phyloP scores from a whole-genome alignment of 2,888 invertebrate species.

The Ctenicera cuprea region DNA sequence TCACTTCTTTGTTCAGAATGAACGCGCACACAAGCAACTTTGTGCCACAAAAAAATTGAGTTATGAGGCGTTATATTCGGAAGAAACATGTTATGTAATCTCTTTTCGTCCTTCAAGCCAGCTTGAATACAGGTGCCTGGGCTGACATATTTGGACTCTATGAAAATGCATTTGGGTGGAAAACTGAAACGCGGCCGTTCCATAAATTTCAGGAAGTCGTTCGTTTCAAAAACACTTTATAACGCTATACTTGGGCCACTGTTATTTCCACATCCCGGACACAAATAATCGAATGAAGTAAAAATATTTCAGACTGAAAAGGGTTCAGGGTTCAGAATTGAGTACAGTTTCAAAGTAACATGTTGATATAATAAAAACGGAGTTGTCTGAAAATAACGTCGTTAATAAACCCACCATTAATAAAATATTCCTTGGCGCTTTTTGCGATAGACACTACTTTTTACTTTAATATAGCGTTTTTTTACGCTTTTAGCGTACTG shows the following conservation, averaged over 20 bases:
- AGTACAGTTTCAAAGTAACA: not conserved
- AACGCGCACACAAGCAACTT: not conserved
- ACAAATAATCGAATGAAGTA: not conserved
- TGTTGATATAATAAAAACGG: not conserved
- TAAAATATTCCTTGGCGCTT: too few species aligned
- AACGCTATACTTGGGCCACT: not conserved
- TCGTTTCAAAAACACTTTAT: not conserved
- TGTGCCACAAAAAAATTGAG: not conserved
- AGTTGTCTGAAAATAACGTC: too few species aligned
- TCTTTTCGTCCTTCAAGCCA: not conserved
- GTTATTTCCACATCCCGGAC: not conserved
- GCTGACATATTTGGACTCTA: not conserved
- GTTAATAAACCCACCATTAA: too few species aligned
- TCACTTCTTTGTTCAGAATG: not conserved
- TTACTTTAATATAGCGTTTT: too few species aligned
- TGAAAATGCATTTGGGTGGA: not conserved
- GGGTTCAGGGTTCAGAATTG: not conserved
- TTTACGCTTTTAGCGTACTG: too few species aligned
- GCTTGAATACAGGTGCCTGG: not conserved
- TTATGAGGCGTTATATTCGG: not conserved
- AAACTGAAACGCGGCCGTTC: not conserved
- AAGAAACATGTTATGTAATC: not conserved
- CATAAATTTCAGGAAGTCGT: conserved; percentile 3
- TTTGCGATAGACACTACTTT: too few species aligned
- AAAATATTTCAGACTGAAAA: not conserved